phyloP scores from a whole-genome alignment of 30 jellyfish, hydroid and myxozoan genomes.

The Aurelia sp. region DNA sequence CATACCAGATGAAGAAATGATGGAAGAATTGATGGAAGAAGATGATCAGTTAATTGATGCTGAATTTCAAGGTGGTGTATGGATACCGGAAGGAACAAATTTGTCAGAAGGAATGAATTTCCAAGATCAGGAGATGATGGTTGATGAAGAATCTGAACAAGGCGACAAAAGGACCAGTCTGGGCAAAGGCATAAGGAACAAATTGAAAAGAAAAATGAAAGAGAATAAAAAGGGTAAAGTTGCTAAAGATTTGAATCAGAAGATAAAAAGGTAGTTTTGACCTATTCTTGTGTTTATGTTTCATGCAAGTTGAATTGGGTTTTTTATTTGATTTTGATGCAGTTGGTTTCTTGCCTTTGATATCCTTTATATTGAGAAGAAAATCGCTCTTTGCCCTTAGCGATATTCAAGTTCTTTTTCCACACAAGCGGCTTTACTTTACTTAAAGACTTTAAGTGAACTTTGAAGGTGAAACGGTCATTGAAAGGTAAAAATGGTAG shows the following conservation, averaged over 20 bases:
- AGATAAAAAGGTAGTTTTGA: constrained; percentile 30
- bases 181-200: constrained; percentile 1
- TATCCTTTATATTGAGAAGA: too few species aligned
- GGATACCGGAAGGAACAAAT: background rate
- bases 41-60: background rate
- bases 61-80: too few species aligned
- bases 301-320: constrained; percentile 20
- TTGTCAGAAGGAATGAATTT: background rate
- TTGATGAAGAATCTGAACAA: constrained; percentile 16
- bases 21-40: constrained; percentile 3
- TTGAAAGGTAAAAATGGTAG: too few species aligned
- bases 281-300: constrained; percentile 1
- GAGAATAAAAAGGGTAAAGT: constrained; percentile 29
- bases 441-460: too few species aligned
- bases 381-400: too few species aligned
- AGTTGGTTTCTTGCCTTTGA: too few species aligned
- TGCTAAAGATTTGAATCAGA: background rate
- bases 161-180: background rate
- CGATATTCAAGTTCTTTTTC: too few species aligned
- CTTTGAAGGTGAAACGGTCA: too few species aligned
- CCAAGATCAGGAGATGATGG: background rate
- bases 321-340: too few species aligned
- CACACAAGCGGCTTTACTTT: too few species aligned
- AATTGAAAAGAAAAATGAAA: constrained; percentile 37
- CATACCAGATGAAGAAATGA: background rate